phyloP scores from a whole-genome alignment of 2,888 invertebrate genomes.

The Cosmia pyralina region DNA sequence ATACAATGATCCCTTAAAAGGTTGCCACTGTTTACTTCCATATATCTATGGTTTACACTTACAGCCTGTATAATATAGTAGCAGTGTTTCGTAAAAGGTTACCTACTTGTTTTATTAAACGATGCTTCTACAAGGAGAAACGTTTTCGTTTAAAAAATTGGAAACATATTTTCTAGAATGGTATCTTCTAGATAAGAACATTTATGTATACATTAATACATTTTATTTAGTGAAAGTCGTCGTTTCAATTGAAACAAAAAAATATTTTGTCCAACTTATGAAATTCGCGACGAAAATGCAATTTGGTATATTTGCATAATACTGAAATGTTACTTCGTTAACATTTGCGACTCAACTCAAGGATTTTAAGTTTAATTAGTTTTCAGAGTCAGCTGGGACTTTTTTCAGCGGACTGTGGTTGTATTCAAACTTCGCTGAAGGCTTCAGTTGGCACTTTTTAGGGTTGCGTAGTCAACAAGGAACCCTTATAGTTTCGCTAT shows the following conservation, averaged over 20 bases:
- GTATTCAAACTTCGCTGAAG: constrained; percentile 25
- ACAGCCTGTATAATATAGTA: no score
- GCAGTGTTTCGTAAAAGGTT: no score
- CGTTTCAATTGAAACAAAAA: constrained; percentile 8
- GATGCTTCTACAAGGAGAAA: neutral
- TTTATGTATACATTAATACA: no score
- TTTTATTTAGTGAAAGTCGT: constrained; percentile 1
- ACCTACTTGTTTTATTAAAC: neutral
- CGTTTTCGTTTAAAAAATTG: neutral
- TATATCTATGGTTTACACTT: no score
- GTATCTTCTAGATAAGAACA: neutral
- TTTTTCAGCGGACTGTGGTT: constrained; percentile 17
- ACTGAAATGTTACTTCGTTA: constrained; percentile 43
- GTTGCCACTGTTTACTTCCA: no score
- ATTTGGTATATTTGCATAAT: constrained; percentile 39
- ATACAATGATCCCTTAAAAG: no score
- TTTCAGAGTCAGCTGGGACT: constrained; percentile 27
- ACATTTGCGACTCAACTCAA: constrained; percentile 30
- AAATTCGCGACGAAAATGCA: constrained; percentile 42
- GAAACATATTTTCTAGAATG: neutral
- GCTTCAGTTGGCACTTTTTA: neutral
- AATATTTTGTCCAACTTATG: constrained; percentile 26
- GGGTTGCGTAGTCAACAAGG: no score
- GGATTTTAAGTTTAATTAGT: constrained; percentile 58
- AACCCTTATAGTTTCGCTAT: no score